Evolutionary conservation across 2,888 invertebrate genomes (phyloP).

Genomic region (Malachius bipustulatus): DNA sequence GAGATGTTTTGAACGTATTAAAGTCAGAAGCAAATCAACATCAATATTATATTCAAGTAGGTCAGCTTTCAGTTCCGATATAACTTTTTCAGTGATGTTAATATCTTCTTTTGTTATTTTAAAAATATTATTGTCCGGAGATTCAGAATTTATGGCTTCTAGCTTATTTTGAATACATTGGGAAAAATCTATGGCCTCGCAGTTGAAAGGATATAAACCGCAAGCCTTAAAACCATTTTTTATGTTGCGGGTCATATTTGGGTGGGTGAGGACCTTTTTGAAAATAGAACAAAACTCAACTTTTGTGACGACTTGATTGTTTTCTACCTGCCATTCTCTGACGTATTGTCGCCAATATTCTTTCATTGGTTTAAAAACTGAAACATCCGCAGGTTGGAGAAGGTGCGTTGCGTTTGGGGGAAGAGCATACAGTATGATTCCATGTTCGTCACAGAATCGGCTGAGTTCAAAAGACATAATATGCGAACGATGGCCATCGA

Average conservation of each 20-base stretch:
- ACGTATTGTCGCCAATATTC: no score
- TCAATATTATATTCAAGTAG: constrained; percentile 10
- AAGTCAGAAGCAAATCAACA: constrained; percentile 1
- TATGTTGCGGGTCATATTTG: no score
- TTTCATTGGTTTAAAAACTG: constrained; percentile 20
- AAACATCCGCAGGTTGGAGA: constrained; percentile 21
- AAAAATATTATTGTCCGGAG: no score
- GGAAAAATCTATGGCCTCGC: no score
- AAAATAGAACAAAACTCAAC: no score
- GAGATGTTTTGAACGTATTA: no score
- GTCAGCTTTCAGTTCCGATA: constrained; percentile 10
- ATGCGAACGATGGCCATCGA: constrained; percentile 25
- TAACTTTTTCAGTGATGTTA: constrained; percentile 14
- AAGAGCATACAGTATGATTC: constrained; percentile 18
- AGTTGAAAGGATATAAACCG: no score
- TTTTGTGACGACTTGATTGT: no score
- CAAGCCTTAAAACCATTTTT: no score
- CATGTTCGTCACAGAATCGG: constrained; percentile 19
- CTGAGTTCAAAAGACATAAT: constrained; percentile 17
- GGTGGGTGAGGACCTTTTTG: no score
- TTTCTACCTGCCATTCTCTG: no score
- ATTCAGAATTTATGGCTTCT: neutral
- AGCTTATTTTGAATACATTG: constrained; percentile 8
- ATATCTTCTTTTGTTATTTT: constrained; percentile 12
- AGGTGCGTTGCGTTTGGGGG: constrained; percentile 19